phyloP scores from a whole-genome alignment of 53 echinoderm and acorn worm species.

The Astropecten irregularis region DNA sequence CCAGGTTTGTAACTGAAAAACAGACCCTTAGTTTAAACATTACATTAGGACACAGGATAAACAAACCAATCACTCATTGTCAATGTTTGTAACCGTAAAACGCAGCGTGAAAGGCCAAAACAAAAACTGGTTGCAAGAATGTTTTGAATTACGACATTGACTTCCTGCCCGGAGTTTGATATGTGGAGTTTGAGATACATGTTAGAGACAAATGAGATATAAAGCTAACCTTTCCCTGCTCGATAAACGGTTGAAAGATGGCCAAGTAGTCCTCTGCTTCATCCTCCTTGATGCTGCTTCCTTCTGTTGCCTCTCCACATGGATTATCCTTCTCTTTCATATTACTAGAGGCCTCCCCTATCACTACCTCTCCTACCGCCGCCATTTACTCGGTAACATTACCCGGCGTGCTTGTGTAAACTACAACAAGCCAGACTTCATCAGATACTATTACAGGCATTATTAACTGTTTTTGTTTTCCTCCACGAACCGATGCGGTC shows the following conservation, averaged over 20 bases:
- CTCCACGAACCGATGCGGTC: too few species aligned
- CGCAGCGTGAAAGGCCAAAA: too few species aligned
- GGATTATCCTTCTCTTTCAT: not conserved
- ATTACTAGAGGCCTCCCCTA: not conserved
- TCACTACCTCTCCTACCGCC: not conserved
- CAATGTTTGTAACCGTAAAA: too few species aligned
- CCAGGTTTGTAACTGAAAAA: too few species aligned
- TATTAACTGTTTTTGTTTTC: slow-evolving; percentile 20
- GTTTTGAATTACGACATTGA: too few species aligned
- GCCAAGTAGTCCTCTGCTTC: slow-evolving; percentile 24
- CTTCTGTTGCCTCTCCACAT: not conserved
- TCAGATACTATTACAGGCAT: slow-evolving; percentile 1
- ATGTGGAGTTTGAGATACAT: too few species aligned
- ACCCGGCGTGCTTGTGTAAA: not conserved
- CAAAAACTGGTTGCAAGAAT: too few species aligned
- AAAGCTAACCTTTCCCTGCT: slow-evolving; percentile 43
- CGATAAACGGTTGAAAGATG: slow-evolving; percentile 42
- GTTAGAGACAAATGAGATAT: too few species aligned
- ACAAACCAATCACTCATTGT: too few species aligned
- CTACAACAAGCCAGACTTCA: slow-evolving; percentile 17
- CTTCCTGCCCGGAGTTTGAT: too few species aligned
- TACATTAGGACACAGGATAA: too few species aligned
- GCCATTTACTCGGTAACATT: slow-evolving; percentile 43
- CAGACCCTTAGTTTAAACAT: too few species aligned
- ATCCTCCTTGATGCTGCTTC: not conserved